Conservation (phyloP, 2,797 vertebrate genomes). For the Gadopsis bispinosus region DNA sequence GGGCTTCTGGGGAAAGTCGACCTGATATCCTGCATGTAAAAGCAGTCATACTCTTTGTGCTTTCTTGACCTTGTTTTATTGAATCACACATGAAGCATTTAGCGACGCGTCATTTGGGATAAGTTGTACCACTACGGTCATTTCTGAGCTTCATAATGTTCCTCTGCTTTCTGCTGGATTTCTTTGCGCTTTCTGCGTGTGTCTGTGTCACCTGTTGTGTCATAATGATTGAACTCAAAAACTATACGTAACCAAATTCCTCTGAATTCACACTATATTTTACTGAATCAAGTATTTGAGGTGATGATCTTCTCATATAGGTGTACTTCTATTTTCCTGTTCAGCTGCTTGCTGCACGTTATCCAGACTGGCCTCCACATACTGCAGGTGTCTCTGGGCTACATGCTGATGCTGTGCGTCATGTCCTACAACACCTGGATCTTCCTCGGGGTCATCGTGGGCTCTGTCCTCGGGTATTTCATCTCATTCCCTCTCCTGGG, state of each 20-base stretch:
- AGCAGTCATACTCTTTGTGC: not conserved
- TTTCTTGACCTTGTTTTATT: not conserved
- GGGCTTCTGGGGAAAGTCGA: rapidly evolving
- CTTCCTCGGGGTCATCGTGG: conserved; percentile 90
- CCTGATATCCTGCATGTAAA: not conserved
- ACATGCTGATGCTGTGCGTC: conserved; percentile 95
- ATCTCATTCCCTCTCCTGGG: conserved; percentile 89
- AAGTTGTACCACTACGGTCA: not conserved
- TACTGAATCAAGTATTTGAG: not conserved
- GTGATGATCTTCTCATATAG: not conserved
- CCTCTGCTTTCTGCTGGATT: not conserved
- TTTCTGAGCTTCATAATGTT: not conserved
- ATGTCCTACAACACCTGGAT: conserved; percentile 98
- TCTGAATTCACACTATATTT: not conserved
- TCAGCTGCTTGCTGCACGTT: conserved; percentile 87
- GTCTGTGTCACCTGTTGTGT: not conserved
- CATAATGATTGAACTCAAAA: not conserved
- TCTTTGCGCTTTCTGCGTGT: not conserved
- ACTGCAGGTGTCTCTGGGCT: conserved; percentile 92
- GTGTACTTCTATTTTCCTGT: not conserved
- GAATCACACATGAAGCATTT: not conserved
- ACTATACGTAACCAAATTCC: not conserved
- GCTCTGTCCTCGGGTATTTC: conserved; percentile 91
- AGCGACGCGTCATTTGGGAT: not conserved
- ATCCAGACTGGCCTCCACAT: conserved; percentile 88